Base-by-base conservation (phyloP, 2,888 invertebrate genomes). In the Tiphia femorata region DNA sequence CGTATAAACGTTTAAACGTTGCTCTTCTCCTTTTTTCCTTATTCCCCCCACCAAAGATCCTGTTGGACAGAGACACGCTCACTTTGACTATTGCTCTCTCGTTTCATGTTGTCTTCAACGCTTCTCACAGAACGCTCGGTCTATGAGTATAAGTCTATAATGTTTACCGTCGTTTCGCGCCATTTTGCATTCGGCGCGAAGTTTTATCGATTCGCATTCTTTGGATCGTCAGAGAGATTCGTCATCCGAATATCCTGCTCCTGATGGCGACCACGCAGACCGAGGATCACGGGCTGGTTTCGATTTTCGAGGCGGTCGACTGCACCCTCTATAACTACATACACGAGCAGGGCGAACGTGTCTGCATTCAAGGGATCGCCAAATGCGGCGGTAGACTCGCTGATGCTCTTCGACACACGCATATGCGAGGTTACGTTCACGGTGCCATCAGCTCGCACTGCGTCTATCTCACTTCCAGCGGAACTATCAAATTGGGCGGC, bases 401-500 rank as follows among this genome's bases (percentile, higher is more conserved):
- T 6, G 72, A 75, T 47, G 80, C 77, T 14, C 60, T 80, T 0
- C 68, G 73, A 43, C 75, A 78, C 47, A 67, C 73, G 42, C 76
- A 78, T 40, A 76, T 74, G 72, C 73, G 78, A 20, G 80, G 80
- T 6, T 79, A 70, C 52, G 59, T 79, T 19, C 80, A 80, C 55
- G 71, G 72, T 17, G 78, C 75, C n/a, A 61, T 80, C 37, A 80
- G 71, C 49, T 70, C 80, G 6, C 80, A 79, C 51, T 78, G 77
- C 52, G 70, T 80, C 56, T 80, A 72, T 44, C 60, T 80, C 47
- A 63, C 75, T 41, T 67, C 78, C 6, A 72, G 64, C 49, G 76
- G 75, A 27, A 60, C 63, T 37, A 61, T 79, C 2, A 80, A 80
- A 68, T 71, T 80, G 21, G 80, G 79, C 10, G 79, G 79, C 43